Evolutionary conservation across 2,888 invertebrate genomes (phyloP), one percentile per base, ranked within the genome.

Genomic region (Magallana nippona): DNA sequence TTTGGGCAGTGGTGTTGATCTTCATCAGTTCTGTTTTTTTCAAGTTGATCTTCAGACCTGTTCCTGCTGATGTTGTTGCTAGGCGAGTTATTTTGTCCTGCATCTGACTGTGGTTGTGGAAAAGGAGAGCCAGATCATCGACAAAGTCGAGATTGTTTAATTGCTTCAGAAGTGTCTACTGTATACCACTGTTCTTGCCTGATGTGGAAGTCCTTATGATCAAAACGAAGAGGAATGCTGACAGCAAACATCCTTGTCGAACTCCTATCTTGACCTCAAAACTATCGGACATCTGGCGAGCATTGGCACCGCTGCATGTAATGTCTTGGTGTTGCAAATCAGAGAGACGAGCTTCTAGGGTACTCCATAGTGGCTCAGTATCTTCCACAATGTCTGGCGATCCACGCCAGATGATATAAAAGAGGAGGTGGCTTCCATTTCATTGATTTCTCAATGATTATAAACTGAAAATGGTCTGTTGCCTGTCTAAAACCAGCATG

Each of bases 401-500:
- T 62, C 87, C 87, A 17, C 85, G 78, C 58, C 83, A 27, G 27
- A 27, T 27, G 13, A 32, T 57, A 86, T 57, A 80, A 83, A 87
- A 27, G 27, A 15, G 84, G 57, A n/a, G 85, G 82, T 13, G 83
- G 55, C 22, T 86, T 71, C 84, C 86, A 87, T 55, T 87, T 86
- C 22, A 82, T 11, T 10, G 82, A 85, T 55, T 87, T 86, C 79
- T 87, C 87, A 10, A 86, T 22, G 55, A 85, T 86, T 78, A 81
- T 85, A 10, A 84, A 60, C 10, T 11, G 79, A 22, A 57, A 57
- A 78, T 27, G 22, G 8, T 78, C 78, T 78, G 22, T 32, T 63
- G n/a, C n/a, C n/a, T 57, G 27, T n/a, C 85, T 57, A 71, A 87
- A 85, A 15, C 84, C 85, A 32, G 82, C 85, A 82, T 87, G 85